Evolutionary conservation across 2,888 invertebrate genomes (phyloP).

Genomic region (Actias luna): DNA sequence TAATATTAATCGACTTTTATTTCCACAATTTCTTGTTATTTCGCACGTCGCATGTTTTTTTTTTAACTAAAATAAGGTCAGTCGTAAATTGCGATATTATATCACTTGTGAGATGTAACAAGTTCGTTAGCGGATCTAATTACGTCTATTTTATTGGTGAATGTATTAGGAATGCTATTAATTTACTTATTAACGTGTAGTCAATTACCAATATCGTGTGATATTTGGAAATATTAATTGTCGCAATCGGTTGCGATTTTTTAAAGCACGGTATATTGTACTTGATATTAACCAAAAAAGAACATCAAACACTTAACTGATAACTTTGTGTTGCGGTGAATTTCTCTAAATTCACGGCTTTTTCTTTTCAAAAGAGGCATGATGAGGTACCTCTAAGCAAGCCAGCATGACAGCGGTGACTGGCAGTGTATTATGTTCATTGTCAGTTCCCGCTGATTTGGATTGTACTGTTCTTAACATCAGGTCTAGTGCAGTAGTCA

Average conservation of each 20-base stretch:
- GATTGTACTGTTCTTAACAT: no score
- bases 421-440: no score
- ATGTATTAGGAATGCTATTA: not conserved
- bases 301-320: no score
- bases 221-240: not conserved
- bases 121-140: not conserved
- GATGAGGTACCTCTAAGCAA: no score
- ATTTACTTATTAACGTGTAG: not conserved
- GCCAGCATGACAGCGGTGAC: no score
- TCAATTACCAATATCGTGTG: not conserved
- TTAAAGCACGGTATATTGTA: no score
- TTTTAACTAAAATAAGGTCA: conserved; percentile 5
- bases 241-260: not conserved
- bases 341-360: no score
- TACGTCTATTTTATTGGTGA: not conserved
- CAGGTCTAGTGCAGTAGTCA: no score
- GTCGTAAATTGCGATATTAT: not conserved
- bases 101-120: conserved; percentile 1
- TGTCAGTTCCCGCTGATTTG: no score
- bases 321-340: no score
- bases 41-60: not conserved
- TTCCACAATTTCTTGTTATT: conserved; percentile 6
- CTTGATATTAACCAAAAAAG: no score
- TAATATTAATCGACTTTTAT: not conserved
- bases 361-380: no score